Conservation (phyloP, 2,113 vertebrate species). For the Tupaia tana region DNA sequence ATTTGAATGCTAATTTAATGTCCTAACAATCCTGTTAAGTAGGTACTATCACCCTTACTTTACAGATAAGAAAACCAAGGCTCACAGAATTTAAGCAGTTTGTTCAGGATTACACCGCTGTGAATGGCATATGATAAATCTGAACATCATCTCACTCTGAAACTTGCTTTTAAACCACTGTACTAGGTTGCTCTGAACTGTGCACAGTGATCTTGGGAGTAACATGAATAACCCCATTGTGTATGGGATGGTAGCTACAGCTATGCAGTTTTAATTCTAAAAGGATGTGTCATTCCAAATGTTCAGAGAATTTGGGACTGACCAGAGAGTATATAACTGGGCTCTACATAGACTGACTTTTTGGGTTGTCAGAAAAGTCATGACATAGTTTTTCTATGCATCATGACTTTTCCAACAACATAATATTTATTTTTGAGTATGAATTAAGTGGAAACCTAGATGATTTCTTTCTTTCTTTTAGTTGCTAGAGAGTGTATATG, state of each 20-base stretch:
- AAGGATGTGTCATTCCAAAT: not conserved
- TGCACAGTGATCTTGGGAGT: not conserved
- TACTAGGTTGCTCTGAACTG: not conserved
- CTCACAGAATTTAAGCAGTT: not conserved
- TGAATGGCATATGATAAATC: not conserved
- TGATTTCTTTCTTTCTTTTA: not conserved
- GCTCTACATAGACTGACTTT: not conserved
- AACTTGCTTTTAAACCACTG: not conserved
- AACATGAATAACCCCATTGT: not conserved
- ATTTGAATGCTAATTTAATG: not conserved
- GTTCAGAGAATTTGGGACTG: not conserved
- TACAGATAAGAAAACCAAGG: not conserved
- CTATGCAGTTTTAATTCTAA: not conserved
- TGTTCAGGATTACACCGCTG: not conserved
- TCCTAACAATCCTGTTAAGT: not conserved
- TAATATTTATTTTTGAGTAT: not conserved
- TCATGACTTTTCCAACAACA: no score
- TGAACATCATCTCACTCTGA: not conserved
- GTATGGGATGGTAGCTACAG: not conserved
- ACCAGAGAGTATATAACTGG: not conserved
- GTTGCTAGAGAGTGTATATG: no score
- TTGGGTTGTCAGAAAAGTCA: no score
- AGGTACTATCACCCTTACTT: not conserved
- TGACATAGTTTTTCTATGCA: no score
- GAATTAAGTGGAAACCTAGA: not conserved